Evolutionary conservation across 1,140 invertebrate species (phyloP).

Genomic region (Matsumurasca onukii): DNA sequence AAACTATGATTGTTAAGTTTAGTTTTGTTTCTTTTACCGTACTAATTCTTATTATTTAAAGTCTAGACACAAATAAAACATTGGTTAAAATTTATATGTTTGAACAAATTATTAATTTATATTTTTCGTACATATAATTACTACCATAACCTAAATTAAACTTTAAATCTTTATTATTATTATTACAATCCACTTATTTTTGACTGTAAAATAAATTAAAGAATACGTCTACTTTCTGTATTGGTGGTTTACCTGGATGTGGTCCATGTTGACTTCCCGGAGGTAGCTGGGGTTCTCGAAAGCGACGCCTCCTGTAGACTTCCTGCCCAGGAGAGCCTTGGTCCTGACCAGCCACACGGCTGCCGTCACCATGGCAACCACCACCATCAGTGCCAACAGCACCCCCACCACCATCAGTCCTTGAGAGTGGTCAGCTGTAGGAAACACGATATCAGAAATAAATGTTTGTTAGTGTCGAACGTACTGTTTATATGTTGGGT

Average conservation of each 20-base stretch:
- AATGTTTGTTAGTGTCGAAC: neutral
- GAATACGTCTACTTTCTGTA: slow-evolving; percentile 35
- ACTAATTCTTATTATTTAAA: too few relatives aligned
- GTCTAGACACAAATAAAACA: too few relatives aligned
- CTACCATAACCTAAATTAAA: too few relatives aligned
- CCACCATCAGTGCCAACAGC: slow-evolving; percentile 63
- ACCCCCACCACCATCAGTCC: slow-evolving; percentile 65
- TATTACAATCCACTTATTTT: too few relatives aligned
- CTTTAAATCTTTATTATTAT: too few relatives aligned
- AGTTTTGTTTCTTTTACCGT: too few relatives aligned
- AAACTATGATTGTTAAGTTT: too few relatives aligned
- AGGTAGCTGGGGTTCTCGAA: slow-evolving; percentile 86
- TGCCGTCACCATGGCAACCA: slow-evolving; percentile 60
- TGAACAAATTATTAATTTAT: too few relatives aligned
- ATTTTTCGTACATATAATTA: too few relatives aligned
- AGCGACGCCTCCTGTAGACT: slow-evolving; percentile 64
- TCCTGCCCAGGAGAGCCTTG: slow-evolving; percentile 56
- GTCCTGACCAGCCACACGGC: slow-evolving; percentile 66
- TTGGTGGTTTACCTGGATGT: slow-evolving; percentile 69
- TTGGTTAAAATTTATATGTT: too few relatives aligned
- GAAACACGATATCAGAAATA: slow-evolving; percentile 37
- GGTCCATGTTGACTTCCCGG: slow-evolving; percentile 70
- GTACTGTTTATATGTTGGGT: too few relatives aligned
- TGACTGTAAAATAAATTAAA: too few relatives aligned
- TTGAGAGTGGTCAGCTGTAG: slow-evolving; percentile 49